Percentiles rank a stretch among this genome's conserved stretches.
These are phyloP conservation scores for Oxytorus armatus DNA, from an alignment of 2,888 invertebrate species.

Conservation along the genomic window DNA sequence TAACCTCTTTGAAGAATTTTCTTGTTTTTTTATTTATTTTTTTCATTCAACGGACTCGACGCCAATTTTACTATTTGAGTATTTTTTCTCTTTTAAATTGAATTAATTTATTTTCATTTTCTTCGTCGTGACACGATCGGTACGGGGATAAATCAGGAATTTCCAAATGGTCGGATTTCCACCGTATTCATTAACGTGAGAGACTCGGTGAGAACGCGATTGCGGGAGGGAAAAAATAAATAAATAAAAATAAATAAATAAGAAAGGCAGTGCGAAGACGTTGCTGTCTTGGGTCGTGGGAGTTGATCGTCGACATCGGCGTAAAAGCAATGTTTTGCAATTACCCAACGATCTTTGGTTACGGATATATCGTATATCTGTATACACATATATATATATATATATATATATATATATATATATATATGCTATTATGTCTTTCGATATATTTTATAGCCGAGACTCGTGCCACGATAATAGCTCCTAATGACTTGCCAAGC, in stretches of 20 bases:
- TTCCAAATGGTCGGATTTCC: conserved; percentile 74
- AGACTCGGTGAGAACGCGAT: conserved; percentile 64
- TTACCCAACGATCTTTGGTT: conserved; percentile 51
- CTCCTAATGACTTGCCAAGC: not conserved
- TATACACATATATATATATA: conserved; percentile 10
- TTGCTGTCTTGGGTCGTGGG: conserved; percentile 63
- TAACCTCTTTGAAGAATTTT: not conserved
- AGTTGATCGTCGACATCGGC: conserved; percentile 57
- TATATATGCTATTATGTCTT: conserved; percentile 21
- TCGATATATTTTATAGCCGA: conserved; percentile 35
- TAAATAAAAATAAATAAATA: conserved; percentile 15
- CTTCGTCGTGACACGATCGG: not conserved
- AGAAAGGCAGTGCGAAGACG: conserved; percentile 46
- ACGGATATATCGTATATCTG: not conserved
- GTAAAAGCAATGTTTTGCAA: conserved; percentile 62
- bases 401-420: conserved; percentile 6
- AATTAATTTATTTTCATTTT: conserved; percentile 4
- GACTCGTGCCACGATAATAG: conserved; percentile 39
- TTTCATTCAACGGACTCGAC: not conserved
- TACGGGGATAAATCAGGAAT: conserved; percentile 45
- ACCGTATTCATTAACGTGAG: conserved; percentile 78
- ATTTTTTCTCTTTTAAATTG: conserved; percentile 4
- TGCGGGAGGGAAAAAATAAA: conserved; percentile 27
- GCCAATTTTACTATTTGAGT: not conserved
- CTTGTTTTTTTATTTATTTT: too few relatives aligned